phyloP scores from a whole-genome alignment of 2,113 vertebrate genomes.

The Phylloscopus trochiloides region DNA sequence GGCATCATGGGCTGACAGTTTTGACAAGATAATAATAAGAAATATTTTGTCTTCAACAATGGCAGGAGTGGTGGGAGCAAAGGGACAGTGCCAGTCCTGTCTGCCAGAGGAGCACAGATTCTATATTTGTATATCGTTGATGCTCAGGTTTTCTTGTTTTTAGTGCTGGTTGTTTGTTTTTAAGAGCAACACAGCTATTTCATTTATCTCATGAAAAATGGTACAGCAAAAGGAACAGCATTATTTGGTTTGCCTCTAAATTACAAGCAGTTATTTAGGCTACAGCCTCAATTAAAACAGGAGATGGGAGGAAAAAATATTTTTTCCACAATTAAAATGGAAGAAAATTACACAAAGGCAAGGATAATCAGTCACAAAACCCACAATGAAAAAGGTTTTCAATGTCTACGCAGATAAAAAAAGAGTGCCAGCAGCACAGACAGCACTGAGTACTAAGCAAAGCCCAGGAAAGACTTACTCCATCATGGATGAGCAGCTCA shows the following conservation, averaged over 20 bases:
- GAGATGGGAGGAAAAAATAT: background rate
- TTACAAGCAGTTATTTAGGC: background rate
- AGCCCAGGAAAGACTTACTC: background rate
- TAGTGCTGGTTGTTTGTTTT: background rate
- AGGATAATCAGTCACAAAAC: background rate
- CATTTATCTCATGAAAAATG: background rate
- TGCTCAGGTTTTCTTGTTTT: rapidly evolving
- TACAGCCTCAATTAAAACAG: background rate
- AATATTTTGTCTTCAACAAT: background rate
- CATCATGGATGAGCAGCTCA: background rate
- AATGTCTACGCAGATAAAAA: background rate
- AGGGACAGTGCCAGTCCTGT: background rate
- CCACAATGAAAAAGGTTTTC: background rate
- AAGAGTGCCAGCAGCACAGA: background rate
- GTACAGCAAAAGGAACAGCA: background rate
- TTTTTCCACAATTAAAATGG: background rate
- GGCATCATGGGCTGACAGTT: background rate
- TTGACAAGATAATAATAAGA: background rate
- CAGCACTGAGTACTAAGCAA: background rate
- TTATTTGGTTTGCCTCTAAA: background rate
- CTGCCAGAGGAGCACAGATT: background rate
- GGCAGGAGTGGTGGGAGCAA: background rate
- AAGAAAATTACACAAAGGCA: background rate
- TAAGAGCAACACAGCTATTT: background rate
- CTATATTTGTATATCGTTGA: background rate